Base-by-base conservation (phyloP, 2,797 vertebrate genomes). In the Amphiprion clarkii region DNA sequence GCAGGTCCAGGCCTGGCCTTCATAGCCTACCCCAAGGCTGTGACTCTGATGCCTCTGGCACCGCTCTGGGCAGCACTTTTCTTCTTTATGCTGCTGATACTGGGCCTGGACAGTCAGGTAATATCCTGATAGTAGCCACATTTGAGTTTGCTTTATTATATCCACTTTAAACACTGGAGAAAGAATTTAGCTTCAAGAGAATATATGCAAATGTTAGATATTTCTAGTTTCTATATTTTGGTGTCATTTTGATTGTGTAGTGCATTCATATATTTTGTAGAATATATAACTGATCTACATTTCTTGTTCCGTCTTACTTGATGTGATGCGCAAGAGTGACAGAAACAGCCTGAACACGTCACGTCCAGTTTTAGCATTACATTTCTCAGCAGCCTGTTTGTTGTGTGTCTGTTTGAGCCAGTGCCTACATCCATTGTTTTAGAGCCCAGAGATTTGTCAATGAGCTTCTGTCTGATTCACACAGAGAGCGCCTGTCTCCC, bases 1-100 rank as follows among this genome's bases (percentile, higher is more conserved):
- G 65, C 89, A 96, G 96, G 96, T 89, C 96, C 96, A 39, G 96
- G 96, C 70, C 81, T 96, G 89, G 95, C 95, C 6, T 96, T 96
- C 75, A 96, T 96, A 76, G 96, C 95, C 14, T 96, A 96, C 80
- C 96, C 96, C n/a, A 96, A 96, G 88, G 96, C 96, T 51, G 96
- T 96, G 71, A 95, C 96, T 23, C 92, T 96, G 86, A 96, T 96
- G 96, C 96, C 96, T 62, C 82, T 96, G 75, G 95, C 96, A 2
- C 96, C 95, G 0, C 86, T 96, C 71, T 96, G 96, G 96, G 95
- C 96, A 14, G 95, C 95, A 11, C 93, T 96, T 21, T 96, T 96
- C 93, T 96, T 96, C 92, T 95, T 96, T 78, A 96, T 96, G 96
- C 89, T 96, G 82, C 93, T 96, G 53, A 90, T 96, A 57, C 92